These are phyloP conservation scores for Lates japonicus DNA, from an alignment of 2,797 vertebrate genomes.

Conservation along the genomic window DNA sequence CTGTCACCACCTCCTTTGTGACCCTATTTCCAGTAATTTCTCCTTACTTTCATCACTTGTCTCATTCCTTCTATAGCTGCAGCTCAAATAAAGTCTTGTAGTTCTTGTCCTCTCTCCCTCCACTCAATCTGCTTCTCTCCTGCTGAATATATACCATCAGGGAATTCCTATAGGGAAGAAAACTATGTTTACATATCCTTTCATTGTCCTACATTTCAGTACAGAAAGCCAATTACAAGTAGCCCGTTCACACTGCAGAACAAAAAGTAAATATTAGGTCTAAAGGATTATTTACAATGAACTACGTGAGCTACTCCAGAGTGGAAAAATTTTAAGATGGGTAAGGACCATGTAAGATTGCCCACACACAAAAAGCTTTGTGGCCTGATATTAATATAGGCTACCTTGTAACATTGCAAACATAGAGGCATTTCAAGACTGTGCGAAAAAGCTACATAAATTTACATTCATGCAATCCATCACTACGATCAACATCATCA, in stretches of 20 bases:
- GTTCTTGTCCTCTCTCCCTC: background rate
- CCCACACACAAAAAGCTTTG: background rate
- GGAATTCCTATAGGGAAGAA: constrained; percentile 7
- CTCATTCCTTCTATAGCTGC: constrained; percentile 10
- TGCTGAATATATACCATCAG: constrained; percentile 23
- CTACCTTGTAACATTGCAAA: constrained; percentile 33
- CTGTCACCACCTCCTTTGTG: constrained; percentile 40
- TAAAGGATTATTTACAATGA: constrained; percentile 29
- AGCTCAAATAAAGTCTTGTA: constrained; percentile 4
- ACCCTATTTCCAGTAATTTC: constrained; percentile 26
- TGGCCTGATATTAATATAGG: constrained; percentile 9
- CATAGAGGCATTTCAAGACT: constrained; percentile 38
- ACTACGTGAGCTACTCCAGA: constrained; percentile 7
- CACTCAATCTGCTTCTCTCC: background rate
- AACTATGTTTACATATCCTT: constrained; percentile 31
- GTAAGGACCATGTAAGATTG: background rate
- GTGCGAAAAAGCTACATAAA: constrained; percentile 38
- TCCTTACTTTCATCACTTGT: constrained; percentile 10
- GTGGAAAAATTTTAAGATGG: background rate
- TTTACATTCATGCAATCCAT: constrained; percentile 78
- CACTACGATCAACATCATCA: constrained; percentile 82
- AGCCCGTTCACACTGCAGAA: constrained; percentile 11
- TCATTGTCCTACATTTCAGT: constrained; percentile 6
- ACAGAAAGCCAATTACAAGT: constrained; percentile 22
- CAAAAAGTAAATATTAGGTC: constrained; percentile 29